Conservation (phyloP, 2,113 vertebrate species). For the Psittacara wagleri region DNA sequence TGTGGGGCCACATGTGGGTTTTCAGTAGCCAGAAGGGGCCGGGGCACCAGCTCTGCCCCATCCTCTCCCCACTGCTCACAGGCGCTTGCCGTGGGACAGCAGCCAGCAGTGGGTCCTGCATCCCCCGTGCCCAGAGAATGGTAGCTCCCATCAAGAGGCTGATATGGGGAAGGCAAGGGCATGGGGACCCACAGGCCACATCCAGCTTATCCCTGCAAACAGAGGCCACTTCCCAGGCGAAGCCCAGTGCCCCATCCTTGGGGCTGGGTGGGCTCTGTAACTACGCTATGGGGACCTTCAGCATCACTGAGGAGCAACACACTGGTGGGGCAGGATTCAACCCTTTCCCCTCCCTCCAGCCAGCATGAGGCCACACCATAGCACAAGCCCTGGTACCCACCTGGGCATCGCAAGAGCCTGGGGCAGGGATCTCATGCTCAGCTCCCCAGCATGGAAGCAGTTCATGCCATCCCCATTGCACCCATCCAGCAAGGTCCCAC, state of each 20-base stretch:
- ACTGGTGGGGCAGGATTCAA: background rate
- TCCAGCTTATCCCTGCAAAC: background rate
- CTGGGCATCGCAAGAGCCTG: fast-evolving
- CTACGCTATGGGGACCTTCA: fast-evolving
- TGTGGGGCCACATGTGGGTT: background rate
- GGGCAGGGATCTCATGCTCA: fast-evolving
- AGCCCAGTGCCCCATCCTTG: fast-evolving
- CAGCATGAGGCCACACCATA: fast-evolving
- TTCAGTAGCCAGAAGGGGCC: background rate
- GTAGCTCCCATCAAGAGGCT: background rate
- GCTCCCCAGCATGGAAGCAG: background rate
- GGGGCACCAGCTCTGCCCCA: background rate
- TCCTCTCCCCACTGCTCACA: background rate
- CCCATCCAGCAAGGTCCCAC: background rate
- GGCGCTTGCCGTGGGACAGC: background rate
- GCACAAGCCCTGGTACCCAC: background rate
- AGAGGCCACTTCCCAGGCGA: background rate
- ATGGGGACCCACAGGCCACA: fast-evolving
- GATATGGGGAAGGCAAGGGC: too few species aligned
- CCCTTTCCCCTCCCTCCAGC: background rate
- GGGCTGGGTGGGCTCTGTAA: background rate
- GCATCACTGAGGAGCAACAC: background rate
- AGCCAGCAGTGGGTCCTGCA: background rate
- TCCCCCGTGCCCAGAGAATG: fast-evolving
- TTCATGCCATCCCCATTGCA: background rate